Evolutionary conservation across 1,140 invertebrate genomes (phyloP), one percentile per base, ranked within the genome.

Genomic region (Bactericera cockerelli): DNA sequence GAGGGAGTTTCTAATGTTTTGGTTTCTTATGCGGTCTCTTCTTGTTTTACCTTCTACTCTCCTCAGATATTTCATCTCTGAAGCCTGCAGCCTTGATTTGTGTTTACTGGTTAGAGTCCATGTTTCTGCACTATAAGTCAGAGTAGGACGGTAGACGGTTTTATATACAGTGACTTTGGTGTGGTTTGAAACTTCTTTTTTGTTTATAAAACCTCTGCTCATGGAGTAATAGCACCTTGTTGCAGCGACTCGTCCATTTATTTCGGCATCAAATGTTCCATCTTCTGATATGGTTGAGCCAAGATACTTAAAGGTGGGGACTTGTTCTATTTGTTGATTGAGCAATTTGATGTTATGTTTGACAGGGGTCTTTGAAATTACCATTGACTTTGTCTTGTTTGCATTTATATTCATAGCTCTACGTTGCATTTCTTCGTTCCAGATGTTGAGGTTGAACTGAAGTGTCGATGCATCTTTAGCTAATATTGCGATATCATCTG

Each of bases 21-120:
- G 13, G 2, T 57, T 57, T 57, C 56, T 25, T 13, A 57, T 57
- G 28, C 56, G 28, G 33, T 57, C 26, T 57, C 1, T 57, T 57
- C 26, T 57, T 57, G 26, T 57, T 31, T 57, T 33, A 22, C 56
- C 56, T 33, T 33, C 25, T 26, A 57, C 36, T 1, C 28, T 14
- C 14, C 56, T 28, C 6, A 57, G 56, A 3, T 33, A 57, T 25
- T 57, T 31, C 26, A 57, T 57, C 36, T 57, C 56, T 26, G 56
- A 1, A 11, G 28, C 56, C 22, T 28, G 26, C 13, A 57, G 26
- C 36, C 56, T 57, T 4, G 26, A 33, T 31, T 57, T 21, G 26
- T 21, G 26, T 22, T 57, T 57, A 3, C 13, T 28, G 3, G 26
- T 55, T 4, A 49, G 42, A 22, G 42, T 49, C 42, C 42, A 49